Evolutionary conservation across 2,113 vertebrate species (phyloP), one percentile per base, ranked within the genome.

Genomic region (Triplophysa tibetana): DNA sequence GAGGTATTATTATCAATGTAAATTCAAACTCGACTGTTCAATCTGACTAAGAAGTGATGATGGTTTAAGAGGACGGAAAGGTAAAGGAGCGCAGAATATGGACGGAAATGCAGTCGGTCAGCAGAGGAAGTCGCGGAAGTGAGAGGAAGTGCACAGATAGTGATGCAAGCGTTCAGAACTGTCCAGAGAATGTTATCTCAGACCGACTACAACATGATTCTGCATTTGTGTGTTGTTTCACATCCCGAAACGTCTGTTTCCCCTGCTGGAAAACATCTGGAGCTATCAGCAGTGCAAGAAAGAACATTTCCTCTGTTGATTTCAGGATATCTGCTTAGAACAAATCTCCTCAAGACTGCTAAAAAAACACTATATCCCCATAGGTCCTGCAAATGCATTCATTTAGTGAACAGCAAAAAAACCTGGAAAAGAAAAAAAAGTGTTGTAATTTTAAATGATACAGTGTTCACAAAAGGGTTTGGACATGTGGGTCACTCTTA

Each of bases 261-360:
- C 29, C 2, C 62, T 45, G 29, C 78, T 54, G 43, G 60, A 78
- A 38, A 62, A 24, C 23, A 70, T 79, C 45, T 52, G 50, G 62
- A 2, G 23, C 43, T 80, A 73, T 80, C 78, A 54, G 60, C 5
- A 56, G 68, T 13, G 56, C 58, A 29, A 66, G 23, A 12, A 10
- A 38, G 78, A 74, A 74, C 62, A 67, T 65, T 70, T 80, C 70
- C 70, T 80, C 69, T 16, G 41, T 54, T 45, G 69, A 41, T 29
- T 26, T 16, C 21, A 69, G 9, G 21, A 64, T 29, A 43, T 45
- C 43, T 45, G 9, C 9, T 21, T 58, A n/a, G n/a, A 17, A 23
- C 65, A 33, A n/a, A 24, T 24, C 43, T 63, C 26, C 29, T 48
- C 13, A 24, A 38, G 61, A 63, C 62, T 45, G 41, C 12, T 61